Conservation (phyloP, 2,888 invertebrate species). For the Tachina fera region DNA sequence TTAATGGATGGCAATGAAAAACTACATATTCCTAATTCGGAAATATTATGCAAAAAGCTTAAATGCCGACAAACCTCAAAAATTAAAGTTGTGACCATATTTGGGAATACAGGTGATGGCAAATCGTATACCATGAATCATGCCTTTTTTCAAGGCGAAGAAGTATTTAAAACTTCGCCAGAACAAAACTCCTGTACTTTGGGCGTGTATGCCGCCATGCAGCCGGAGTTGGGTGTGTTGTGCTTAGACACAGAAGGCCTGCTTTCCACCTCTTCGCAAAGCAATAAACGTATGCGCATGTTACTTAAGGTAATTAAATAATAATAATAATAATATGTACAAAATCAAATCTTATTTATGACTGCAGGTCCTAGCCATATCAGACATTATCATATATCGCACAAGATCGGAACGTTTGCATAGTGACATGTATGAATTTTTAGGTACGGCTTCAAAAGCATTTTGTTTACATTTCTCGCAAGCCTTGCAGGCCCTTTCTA, state of each 20-base stretch:
- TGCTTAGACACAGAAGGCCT: constrained; percentile 93
- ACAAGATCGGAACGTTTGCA: constrained; percentile 90
- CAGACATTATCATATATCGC: constrained; percentile 90
- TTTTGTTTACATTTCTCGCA: constrained; percentile 89
- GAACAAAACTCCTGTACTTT: constrained; percentile 88
- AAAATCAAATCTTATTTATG: constrained; percentile 44
- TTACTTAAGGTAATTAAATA: constrained; percentile 85
- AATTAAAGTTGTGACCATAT: constrained; percentile 91
- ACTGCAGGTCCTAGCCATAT: constrained; percentile 89
- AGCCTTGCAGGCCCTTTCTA: constrained; percentile 82
- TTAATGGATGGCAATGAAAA: constrained; percentile 86
- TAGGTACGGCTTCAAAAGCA: constrained; percentile 90
- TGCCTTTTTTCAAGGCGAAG: constrained; percentile 86
- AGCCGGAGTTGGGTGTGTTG: constrained; percentile 86
- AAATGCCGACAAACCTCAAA: constrained; percentile 83
- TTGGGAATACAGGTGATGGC: constrained; percentile 93
- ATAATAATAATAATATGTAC: constrained; percentile 13
- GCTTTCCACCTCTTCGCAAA: constrained; percentile 84
- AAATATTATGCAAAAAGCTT: constrained; percentile 83
- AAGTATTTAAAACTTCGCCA: constrained; percentile 83
- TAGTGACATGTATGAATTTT: constrained; percentile 89
- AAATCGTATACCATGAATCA: constrained; percentile 92
- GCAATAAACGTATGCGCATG: constrained; percentile 85
- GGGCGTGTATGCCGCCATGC: constrained; percentile 91
- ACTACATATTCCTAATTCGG: constrained; percentile 85